Percentiles rank a stretch among this genome's conserved stretches.
Evolutionary conservation across 2,797 vertebrate genomes (phyloP).

Genomic region (Muscicapa striata): DNA sequence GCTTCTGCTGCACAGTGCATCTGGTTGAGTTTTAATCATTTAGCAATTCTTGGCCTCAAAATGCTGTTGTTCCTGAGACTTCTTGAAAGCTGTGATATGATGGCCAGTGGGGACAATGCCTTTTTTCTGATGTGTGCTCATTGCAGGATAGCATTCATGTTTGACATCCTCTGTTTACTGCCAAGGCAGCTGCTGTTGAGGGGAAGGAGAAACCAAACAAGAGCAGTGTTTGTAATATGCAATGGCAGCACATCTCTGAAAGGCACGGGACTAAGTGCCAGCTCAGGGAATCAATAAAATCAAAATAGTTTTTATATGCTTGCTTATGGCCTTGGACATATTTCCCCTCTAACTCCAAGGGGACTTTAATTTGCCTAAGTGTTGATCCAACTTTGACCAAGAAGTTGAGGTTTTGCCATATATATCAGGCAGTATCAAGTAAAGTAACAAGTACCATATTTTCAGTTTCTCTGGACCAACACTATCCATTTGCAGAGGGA

Average conservation of each 20-base stretch:
- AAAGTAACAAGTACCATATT: background rate
- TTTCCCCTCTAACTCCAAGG: background rate
- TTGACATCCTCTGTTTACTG: conserved; percentile 1
- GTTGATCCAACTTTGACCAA: background rate
- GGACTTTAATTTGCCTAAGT: background rate
- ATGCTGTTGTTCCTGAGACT: conserved; percentile 12
- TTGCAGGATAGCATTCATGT: background rate
- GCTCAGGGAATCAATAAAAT: background rate
- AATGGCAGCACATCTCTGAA: background rate
- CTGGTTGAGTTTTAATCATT: conserved; percentile 45
- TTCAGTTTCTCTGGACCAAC: conserved; percentile 6
- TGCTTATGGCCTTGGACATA: background rate
- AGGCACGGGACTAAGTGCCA: background rate
- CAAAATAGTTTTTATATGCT: background rate
- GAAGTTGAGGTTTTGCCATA: background rate
- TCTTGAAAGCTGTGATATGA: conserved; percentile 13
- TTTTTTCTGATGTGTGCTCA: background rate
- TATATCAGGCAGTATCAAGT: background rate
- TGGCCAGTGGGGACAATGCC: rapidly evolving
- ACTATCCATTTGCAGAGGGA: conserved; percentile 46
- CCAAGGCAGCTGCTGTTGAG: background rate
- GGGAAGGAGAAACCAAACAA: background rate
- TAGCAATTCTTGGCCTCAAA: conserved; percentile 5
- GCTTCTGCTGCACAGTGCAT: background rate
- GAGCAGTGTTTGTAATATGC: background rate